Base-by-base conservation (phyloP, 2,797 vertebrate genomes). In the Manis crassicaudata region DNA sequence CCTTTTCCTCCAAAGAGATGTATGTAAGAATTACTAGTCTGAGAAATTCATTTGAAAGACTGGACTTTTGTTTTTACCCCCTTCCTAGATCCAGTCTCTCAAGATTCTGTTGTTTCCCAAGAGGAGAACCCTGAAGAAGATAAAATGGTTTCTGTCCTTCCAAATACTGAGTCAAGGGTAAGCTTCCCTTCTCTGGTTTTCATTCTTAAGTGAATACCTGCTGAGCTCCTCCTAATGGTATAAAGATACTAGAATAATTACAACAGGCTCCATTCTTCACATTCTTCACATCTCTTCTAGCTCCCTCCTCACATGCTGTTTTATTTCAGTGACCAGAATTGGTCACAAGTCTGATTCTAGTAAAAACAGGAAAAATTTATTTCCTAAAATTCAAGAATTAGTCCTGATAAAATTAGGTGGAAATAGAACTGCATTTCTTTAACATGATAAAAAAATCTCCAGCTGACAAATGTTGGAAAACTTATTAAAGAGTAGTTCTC, bases 91-190 rank as follows among this genome's bases (percentile, higher is more conserved):
- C 23, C 12, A 2, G 2, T 27, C 50, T 68, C 80, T 96, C 92
- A 89, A 95, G 70, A 94, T 65, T 81, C 95, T 95, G 52, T 63
- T 63, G 7, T 85, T 95, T 94, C 89, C 56, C 93, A 91, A 96
- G 92, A 96, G 37, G 95, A 94, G 35, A 95, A 60, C 25, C 68
- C 43, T 79, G 94, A 90, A 73, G 94, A 95, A 92, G 96, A 96
- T 83, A 46, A 37, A 77, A 60, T n/a, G 0, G 67, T 89, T 60
- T 77, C 83, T 88, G 43, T 72, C 54, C 23, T 80, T 77, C 88
- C 96, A 54, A 21, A 37, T 46, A 46, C 50, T 25, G 95, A 93
- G 58, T 54, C 96, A 10, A 3, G 11, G 73, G 97, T 97, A 85
- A 97, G 85, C 85, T 65, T 68, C 7, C 68, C 76, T 82, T 83